Evolutionary conservation across 2,888 invertebrate species (phyloP).

Genomic region (Dexiosoma caninum): DNA sequence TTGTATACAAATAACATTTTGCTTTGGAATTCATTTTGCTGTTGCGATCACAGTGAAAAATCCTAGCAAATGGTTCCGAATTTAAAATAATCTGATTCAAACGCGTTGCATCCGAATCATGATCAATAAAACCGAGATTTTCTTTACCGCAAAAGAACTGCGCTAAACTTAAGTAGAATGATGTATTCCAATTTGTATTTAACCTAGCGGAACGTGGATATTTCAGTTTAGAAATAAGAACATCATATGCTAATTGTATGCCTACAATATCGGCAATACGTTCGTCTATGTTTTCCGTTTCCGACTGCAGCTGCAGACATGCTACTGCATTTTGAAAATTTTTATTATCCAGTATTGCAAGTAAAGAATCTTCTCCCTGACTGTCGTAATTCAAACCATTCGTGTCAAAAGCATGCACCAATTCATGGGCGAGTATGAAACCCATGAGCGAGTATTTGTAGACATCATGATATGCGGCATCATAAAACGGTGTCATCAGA

Average conservation of each 20-base stretch:
- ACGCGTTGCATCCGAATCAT: slow-evolving; percentile 71
- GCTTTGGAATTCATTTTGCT: slow-evolving; percentile 68
- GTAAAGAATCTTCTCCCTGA: not conserved
- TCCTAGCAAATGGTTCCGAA: slow-evolving; percentile 68
- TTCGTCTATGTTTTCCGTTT: slow-evolving; percentile 17
- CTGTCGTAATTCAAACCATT: slow-evolving; percentile 60
- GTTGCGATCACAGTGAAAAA: slow-evolving; percentile 65
- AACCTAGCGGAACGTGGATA: not conserved
- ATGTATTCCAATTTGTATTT: slow-evolving; percentile 37
- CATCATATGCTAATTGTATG: not conserved
- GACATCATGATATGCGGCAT: not conserved
- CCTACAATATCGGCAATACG: slow-evolving; percentile 33
- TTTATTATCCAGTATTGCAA: slow-evolving; percentile 63
- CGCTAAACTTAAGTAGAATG: slow-evolving; percentile 70
- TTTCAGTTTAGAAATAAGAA: not conserved
- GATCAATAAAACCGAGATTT: slow-evolving; percentile 61
- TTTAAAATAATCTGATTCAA: slow-evolving; percentile 68
- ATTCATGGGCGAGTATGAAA: slow-evolving; percentile 72
- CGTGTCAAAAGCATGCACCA: slow-evolving; percentile 70
- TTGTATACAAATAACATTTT: slow-evolving; percentile 67
- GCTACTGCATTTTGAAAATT: not conserved
- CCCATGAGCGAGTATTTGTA: slow-evolving; percentile 67
- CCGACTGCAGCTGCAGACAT: slow-evolving; percentile 5
- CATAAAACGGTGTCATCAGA: slow-evolving; percentile 67
- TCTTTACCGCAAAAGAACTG: slow-evolving; percentile 73